Evolutionary conservation across 2,797 vertebrate genomes (phyloP), one percentile per base, ranked within the genome.

Genomic region (Acipenser oxyrinchus): DNA sequence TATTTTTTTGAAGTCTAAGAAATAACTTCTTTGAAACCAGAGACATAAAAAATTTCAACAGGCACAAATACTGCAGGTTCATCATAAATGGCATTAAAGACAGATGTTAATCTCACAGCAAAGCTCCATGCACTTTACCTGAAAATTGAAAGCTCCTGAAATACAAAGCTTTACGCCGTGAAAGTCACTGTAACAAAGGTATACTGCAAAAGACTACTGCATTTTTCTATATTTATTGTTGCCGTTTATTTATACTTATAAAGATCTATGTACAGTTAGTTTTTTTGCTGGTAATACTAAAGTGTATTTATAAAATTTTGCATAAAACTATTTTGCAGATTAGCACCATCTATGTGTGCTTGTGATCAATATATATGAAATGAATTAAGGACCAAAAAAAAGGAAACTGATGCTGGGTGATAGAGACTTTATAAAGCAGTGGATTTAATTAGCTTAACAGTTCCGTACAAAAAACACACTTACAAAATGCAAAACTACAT

Each of bases 391-490:
- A 66, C 69, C 37, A 37, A 37, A 37, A 37, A 5, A 37, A 37
- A 37, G 37, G 37, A 37, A 37, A 37, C 37, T 37, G 37, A 37
- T 37, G 37, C 37, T 37, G 37, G 37, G 37, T 37, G 37, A 37
- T 4, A 37, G 37, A 37, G 37, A 37, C 37, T 37, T 37, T 37
- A 37, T 37, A 37, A 37, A 37, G 37, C 37, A 37, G 37, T 37
- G 37, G 37, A 37, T 37, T 37, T 37, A 37, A 37, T 37, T 37
- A 37, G 37, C 37, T 37, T 4, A 37, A 37, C 81, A 86, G 82
- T 87, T 86, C 83, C 90, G 89, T 94, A 95, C 92, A 93, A 93
- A 88, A 91, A 76, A 82, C 90, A 84, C 37, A 37, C 37, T 37
- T 91, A 92, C 89, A 94, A 93, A 94, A 89, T 86, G 80, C 37